phyloP scores from a whole-genome alignment of 2,888 invertebrate genomes.

The Microctonus brassicae region DNA sequence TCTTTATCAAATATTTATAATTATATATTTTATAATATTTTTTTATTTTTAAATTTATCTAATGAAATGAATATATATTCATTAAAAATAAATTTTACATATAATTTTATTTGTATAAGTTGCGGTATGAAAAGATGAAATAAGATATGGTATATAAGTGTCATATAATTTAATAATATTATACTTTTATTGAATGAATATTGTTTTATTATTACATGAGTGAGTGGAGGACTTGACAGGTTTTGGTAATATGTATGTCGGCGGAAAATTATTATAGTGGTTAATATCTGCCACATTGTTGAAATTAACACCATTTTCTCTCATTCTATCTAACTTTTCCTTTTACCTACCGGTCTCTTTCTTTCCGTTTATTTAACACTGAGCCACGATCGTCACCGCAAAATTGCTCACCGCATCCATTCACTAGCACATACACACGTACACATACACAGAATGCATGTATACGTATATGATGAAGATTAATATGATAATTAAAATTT shows the following conservation, averaged over 20 bases:
- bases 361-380: neutral
- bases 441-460: neutral
- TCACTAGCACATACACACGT: neutral
- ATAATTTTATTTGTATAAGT: too few relatives aligned
- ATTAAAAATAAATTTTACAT: too few relatives aligned
- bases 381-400: neutral
- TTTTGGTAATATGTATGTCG: constrained; percentile 13
- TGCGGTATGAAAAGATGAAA: too few relatives aligned
- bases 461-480: neutral
- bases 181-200: neutral
- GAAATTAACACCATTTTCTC: constrained; percentile 34
- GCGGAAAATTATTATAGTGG: constrained; percentile 33
- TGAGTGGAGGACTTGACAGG: constrained; percentile 23
- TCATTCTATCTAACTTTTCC: constrained; percentile 14
- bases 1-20: too few relatives aligned
- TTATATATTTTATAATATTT: too few relatives aligned
- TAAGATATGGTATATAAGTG: neutral
- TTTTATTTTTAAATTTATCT: too few relatives aligned
- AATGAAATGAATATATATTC: too few relatives aligned
- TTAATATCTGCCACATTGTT: constrained; percentile 31
- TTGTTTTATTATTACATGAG: constrained; percentile 17
- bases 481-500: neutral
- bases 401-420: neutral
- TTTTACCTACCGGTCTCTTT: too few relatives aligned
- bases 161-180: neutral